Base-by-base conservation (phyloP, 2,113 vertebrate genomes). In the Suncus etruscus region DNA sequence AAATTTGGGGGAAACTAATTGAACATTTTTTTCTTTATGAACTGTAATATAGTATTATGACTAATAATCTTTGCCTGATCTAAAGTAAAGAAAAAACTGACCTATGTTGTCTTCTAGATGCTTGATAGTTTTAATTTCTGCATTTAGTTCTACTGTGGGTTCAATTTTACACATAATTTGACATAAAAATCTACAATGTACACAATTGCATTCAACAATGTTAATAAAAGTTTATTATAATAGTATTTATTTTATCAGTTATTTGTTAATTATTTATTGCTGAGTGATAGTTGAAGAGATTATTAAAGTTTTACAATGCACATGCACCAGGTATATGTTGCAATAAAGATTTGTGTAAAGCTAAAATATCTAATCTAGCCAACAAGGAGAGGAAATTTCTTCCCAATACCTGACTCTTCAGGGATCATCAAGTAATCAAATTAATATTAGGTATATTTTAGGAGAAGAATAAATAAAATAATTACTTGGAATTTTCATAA, bases 121-220 rank as follows among this genome's bases (percentile, higher is more conserved):
- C 66, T 68, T 39, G 68, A 68, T 54, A 14, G 6, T 45, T 69
- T 78, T 48, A 15, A 24, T 47, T 78, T 78, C 76, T 39, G 29
- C 16, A 75, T 63, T 63, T n/a, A 58, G 20, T 7, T 47, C 11
- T 58, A 24, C 29, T 11, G 70, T n/a, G 11, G 70, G 48, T 45
- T n/a, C 2, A n/a, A 16, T 69, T 45, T 69, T 69, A 8, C 58
- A 9, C 31, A 47, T 70, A 27, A 70, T 22, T 70, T 68, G 22
- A 9, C n/a, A 47, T 24, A 16, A 27, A 25, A 63, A 32, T 3
- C 10, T 39, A 45, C n/a, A 66, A 3, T 27, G 7, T 1, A 50
- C 1, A 29, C 8, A 25, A 10, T 1, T 1, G 2, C 1, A 14
- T 31, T 4, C 4, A 39, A 66, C 6, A 54, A 32, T 61, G 18